Evolutionary conservation across 2,888 invertebrate genomes (phyloP), one percentile per base, ranked within the genome.

Genomic region (Harmothoe impar): DNA sequence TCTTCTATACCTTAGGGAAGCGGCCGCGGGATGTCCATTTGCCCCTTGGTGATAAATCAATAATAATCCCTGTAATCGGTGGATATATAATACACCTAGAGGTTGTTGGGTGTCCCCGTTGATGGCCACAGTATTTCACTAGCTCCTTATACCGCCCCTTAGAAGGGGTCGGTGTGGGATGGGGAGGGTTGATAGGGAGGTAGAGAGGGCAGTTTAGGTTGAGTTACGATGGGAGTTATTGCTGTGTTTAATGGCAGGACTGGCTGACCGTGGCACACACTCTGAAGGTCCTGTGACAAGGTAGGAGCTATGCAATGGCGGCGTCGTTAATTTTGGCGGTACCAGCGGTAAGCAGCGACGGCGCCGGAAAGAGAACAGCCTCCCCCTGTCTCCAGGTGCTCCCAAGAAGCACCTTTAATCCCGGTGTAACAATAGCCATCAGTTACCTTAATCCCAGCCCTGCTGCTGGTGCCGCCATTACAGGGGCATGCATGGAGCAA

Each of bases 381-480:
- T 62, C n/a, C 23, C n/a, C 23, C 62, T 62, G 12, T n/a, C 62
- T 20, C 62, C 62, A 12, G 62, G 62, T 62, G 62, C 62, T 20
- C n/a, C 62, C 20, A 15, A n/a, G n/a, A n/a, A 62, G n/a, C 62
- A 62, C 62, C 62, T 62, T 62, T 62, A 62, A 62, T 62, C 62
- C n/a, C 3, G 62, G n/a, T 3, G 62, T 62, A n/a, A n/a, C n/a
- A 62, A n/a, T 62, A 15, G 15, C 62, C 62, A 62, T 62, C 62
- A 62, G 62, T 62, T n/a, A 62, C 20, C 23, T 20, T 62, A 12
- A 62, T 62, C 62, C 62, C n/a, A 62, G 62, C 7, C 62, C 7
- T 20, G 20, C 12, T 15, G 54, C 23, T 20, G 20, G 62, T 62
- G 62, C 62, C 15, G 43, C 43, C 43, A 43, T 62, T 62, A 62